Conservation (phyloP, 2,797 vertebrate species). For the Gambusia yucatana region DNA sequence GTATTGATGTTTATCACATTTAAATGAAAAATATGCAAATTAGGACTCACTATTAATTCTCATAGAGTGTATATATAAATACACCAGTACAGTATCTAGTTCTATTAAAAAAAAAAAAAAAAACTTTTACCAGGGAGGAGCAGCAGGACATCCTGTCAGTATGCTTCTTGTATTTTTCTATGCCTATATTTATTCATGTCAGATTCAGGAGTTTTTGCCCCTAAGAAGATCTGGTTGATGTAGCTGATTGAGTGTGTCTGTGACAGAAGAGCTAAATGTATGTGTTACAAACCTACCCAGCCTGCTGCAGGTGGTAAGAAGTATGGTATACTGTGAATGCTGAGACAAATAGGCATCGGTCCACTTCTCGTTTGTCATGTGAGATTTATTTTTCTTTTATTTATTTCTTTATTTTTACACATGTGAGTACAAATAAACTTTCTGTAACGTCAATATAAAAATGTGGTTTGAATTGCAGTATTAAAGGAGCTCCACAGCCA, state of each 20-base stretch:
- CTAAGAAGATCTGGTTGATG: conserved; percentile 43
- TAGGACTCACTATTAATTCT: conserved; percentile 70
- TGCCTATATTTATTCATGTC: conserved; percentile 67
- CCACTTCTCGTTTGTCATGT: conserved; percentile 39
- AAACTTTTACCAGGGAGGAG: conserved; percentile 67
- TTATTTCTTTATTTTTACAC: conserved; percentile 11
- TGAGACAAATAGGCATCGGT: conserved; percentile 39
- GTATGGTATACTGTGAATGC: conserved; percentile 39
- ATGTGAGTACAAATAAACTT: conserved; percentile 18
- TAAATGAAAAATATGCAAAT: conserved; percentile 79
- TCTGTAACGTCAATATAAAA: conserved; percentile 25
- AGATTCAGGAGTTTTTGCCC: conserved; percentile 58
- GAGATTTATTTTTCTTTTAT: conserved; percentile 5
- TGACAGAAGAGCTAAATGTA: conserved; percentile 59
- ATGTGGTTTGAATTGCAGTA: conserved; percentile 26
- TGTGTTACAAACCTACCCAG: conserved; percentile 34
- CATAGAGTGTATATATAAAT: conserved; percentile 74
- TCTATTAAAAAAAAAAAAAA: conserved; percentile 49
- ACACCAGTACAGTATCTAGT: conserved; percentile 72
- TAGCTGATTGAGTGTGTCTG: conserved; percentile 61
- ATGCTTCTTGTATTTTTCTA: conserved; percentile 78
- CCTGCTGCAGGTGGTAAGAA: conserved; percentile 24
- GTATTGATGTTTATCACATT: conserved; percentile 75
- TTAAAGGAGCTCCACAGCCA: not conserved
- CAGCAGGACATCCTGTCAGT: conserved; percentile 72